phyloP scores from a whole-genome alignment of 2,888 invertebrate species.

The Sphinx pinastri region DNA sequence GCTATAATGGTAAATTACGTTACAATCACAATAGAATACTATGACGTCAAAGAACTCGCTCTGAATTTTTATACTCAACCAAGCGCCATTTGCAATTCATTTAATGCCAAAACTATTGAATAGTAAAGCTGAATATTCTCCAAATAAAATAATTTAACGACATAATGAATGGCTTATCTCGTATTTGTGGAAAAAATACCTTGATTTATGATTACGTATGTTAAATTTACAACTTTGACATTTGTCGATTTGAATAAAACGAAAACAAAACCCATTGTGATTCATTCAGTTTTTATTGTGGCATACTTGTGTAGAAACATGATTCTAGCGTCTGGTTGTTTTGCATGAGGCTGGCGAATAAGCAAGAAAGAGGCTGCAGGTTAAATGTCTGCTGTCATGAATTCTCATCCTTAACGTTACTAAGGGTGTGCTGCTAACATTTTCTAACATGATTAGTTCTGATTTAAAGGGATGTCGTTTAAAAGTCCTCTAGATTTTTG shows the following conservation, averaged over 20 bases:
- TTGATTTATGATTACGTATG: conserved; percentile 26
- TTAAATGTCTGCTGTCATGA: no score
- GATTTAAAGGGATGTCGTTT: no score
- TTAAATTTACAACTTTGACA: conserved; percentile 29
- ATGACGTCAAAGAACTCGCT: background rate
- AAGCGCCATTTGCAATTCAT: conserved; percentile 7
- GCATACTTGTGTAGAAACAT: background rate
- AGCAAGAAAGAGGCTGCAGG: no score
- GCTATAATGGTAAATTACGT: background rate
- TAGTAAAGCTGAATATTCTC: conserved; percentile 14
- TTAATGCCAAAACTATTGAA: background rate
- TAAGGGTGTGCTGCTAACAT: no score
- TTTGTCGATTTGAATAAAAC: conserved; percentile 30
- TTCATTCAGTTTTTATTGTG: conserved; percentile 25
- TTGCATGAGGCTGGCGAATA: no score
- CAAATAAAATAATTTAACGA: conserved; percentile 24
- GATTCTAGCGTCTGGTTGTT: background rate
- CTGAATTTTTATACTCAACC: background rate
- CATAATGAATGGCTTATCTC: conserved; percentile 25
- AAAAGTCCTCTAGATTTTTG: no score
- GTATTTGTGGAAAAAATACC: conserved; percentile 21
- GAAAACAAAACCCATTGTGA: conserved; percentile 27
- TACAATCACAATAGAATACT: background rate
- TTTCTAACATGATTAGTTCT: no score
- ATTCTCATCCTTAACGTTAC: no score